These are phyloP conservation scores for Megathymus violae DNA, from an alignment of 1,140 invertebrate genomes.

Conservation along the genomic window DNA sequence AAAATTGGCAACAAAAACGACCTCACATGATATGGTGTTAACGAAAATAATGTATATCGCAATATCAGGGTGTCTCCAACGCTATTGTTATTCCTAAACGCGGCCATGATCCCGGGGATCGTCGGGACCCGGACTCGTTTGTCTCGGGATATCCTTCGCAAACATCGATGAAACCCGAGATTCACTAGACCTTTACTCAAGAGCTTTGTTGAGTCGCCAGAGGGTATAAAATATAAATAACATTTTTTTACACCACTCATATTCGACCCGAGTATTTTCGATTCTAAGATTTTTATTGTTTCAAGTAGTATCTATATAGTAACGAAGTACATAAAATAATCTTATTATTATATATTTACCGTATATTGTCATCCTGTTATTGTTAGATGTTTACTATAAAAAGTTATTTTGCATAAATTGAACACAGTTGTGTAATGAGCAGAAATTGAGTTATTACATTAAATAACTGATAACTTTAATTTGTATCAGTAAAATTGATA, in stretches of 20 bases:
- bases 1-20: slow-evolving; percentile 78
- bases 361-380: too few species aligned
- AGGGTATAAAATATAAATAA: slow-evolving; percentile 72
- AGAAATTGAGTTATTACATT: too few species aligned
- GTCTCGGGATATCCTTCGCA: slow-evolving; percentile 77
- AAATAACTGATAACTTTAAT: too few species aligned
- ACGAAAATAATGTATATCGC: slow-evolving; percentile 79
- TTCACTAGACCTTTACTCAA: slow-evolving; percentile 77
- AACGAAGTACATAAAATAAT: too few species aligned
- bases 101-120: slow-evolving; percentile 70
- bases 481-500: too few species aligned
- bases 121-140: slow-evolving; percentile 68
- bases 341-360: too few species aligned
- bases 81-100: slow-evolving; percentile 74
- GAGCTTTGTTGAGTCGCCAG: slow-evolving; percentile 66
- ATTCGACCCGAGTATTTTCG: slow-evolving; percentile 45
- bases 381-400: too few species aligned
- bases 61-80: slow-evolving; percentile 70
- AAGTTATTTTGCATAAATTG: too few species aligned
- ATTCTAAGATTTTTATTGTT: slow-evolving; percentile 52
- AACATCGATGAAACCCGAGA: slow-evolving; percentile 77
- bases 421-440: too few species aligned
- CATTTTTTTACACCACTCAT: slow-evolving; percentile 51
- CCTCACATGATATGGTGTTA: slow-evolving; percentile 76
- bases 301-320: too few species aligned